A percentile compares a stretch with the other conserved stretches of the same genome.
phyloP scores from a whole-genome alignment of 2,797 vertebrate species.

The Lindbergichthys nudifrons region DNA sequence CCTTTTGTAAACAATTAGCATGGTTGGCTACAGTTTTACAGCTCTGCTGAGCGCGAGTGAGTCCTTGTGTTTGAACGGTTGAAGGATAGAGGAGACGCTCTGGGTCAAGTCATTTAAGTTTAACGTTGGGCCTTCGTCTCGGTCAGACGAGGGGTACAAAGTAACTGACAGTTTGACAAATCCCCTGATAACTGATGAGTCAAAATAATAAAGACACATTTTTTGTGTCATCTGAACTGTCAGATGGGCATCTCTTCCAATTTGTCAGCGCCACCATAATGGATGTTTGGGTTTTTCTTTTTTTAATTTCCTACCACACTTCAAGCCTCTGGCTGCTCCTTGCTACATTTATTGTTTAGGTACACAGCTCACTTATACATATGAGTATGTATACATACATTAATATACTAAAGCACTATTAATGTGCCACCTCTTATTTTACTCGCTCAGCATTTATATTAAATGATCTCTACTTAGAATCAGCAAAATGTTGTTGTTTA shows the following conservation, averaged over 20 bases:
- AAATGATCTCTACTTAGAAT: constrained; percentile 91
- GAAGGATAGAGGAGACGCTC: constrained; percentile 57
- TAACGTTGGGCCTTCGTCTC: constrained; percentile 35
- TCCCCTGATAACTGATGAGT: constrained; percentile 45
- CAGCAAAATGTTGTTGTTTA: constrained; percentile 76
- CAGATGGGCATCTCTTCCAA: constrained; percentile 52
- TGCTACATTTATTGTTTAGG: constrained; percentile 82
- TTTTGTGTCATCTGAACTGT: constrained; percentile 45
- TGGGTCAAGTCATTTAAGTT: constrained; percentile 37
- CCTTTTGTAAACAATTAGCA: constrained; percentile 91
- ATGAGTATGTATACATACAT: constrained; percentile 87
- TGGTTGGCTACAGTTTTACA: constrained; percentile 88
- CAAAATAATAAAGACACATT: constrained; percentile 35
- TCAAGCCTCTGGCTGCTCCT: constrained; percentile 79
- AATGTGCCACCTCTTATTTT: constrained; percentile 86
- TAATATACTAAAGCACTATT: constrained; percentile 86
- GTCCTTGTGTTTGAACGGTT: constrained; percentile 75
- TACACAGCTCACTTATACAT: constrained; percentile 86
- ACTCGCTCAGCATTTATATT: constrained; percentile 93
- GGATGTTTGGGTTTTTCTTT: constrained; percentile 44
- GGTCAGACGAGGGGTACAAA: constrained; percentile 46
- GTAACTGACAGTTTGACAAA: constrained; percentile 57
- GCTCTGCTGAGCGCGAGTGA: constrained; percentile 82
- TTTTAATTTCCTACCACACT: constrained; percentile 64
- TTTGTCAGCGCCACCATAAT: constrained; percentile 50